phyloP scores from a whole-genome alignment of 2,888 invertebrate genomes.

The Protodeltote pygarga region DNA sequence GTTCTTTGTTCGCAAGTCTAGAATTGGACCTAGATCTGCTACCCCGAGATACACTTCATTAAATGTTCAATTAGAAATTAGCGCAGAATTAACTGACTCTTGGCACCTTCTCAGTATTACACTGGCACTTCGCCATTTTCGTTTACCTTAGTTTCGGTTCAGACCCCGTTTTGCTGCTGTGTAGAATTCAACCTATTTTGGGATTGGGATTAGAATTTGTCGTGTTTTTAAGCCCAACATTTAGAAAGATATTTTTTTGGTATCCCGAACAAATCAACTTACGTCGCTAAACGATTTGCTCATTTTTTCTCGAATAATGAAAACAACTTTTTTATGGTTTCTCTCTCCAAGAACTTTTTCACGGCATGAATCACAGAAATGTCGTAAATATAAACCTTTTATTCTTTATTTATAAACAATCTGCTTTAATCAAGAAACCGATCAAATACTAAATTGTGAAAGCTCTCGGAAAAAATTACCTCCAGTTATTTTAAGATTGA shows the following conservation, averaged over 20 bases:
- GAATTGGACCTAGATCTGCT: slow-evolving; percentile 28
- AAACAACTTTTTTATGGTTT: too few relatives aligned
- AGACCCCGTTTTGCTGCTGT: slow-evolving; percentile 64
- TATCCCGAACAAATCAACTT: too few relatives aligned
- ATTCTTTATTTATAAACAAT: too few relatives aligned
- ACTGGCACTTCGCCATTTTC: slow-evolving; percentile 74
- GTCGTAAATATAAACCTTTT: too few relatives aligned
- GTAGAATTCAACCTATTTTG: slow-evolving; percentile 50
- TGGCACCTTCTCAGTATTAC: slow-evolving; percentile 67
- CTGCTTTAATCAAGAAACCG: too few relatives aligned
- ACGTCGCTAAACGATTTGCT: too few relatives aligned
- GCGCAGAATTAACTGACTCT: slow-evolving; percentile 72
- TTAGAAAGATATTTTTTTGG: neutral
- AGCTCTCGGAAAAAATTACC: too few relatives aligned
- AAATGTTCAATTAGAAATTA: slow-evolving; percentile 71
- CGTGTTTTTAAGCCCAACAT: neutral
- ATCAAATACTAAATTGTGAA: too few relatives aligned
- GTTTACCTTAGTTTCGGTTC: slow-evolving; percentile 66
- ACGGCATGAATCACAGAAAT: too few relatives aligned
- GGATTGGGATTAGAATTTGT: slow-evolving; percentile 17
- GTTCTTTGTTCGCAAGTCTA: slow-evolving; percentile 8
- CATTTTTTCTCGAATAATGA: too few relatives aligned
- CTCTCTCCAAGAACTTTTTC: too few relatives aligned
- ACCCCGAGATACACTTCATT: slow-evolving; percentile 51
- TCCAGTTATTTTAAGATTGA: too few relatives aligned